Evolutionary conservation across 2,888 invertebrate genomes (phyloP).

Genomic region (Anorthoa munda): DNA sequence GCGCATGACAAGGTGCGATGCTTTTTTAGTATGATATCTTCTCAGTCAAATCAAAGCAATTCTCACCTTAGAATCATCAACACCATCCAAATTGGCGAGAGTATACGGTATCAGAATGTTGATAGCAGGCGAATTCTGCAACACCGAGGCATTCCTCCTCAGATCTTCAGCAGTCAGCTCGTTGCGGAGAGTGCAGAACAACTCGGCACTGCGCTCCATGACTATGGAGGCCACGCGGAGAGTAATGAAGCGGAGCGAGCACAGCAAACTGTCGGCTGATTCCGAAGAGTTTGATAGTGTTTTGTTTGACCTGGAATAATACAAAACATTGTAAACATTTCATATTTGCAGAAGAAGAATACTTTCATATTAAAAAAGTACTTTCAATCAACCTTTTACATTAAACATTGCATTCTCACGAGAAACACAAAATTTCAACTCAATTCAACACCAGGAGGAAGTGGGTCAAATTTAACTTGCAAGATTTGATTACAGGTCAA

Average conservation of each 20-base stretch:
- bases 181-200: conserved; percentile 94
- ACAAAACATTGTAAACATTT: too few species aligned
- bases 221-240: conserved; percentile 95
- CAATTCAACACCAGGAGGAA: too few species aligned
- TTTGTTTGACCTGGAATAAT: conserved; percentile 70
- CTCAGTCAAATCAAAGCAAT: neutral
- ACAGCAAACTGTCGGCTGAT: conserved; percentile 76
- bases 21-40: too few species aligned
- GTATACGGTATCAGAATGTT: conserved; percentile 96
- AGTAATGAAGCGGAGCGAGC: conserved; percentile 87
- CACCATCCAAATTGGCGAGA: conserved; percentile 95
- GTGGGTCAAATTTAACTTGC: too few species aligned
- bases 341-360: too few species aligned
- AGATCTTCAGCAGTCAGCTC: conserved; percentile 90
- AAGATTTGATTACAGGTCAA: too few species aligned
- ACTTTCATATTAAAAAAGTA: too few species aligned
- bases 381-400: too few species aligned
- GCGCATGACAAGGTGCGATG: too few species aligned
- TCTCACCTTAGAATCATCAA: conserved; percentile 95
- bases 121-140: conserved; percentile 90
- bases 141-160: conserved; percentile 77
- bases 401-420: too few species aligned
- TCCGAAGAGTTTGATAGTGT: conserved; percentile 72
- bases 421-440: too few species aligned
- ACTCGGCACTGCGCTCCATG: conserved; percentile 94